These are phyloP conservation scores for Sphaeramia orbicularis DNA, from an alignment of 2,797 vertebrate genomes.

Conservation along the genomic window DNA sequence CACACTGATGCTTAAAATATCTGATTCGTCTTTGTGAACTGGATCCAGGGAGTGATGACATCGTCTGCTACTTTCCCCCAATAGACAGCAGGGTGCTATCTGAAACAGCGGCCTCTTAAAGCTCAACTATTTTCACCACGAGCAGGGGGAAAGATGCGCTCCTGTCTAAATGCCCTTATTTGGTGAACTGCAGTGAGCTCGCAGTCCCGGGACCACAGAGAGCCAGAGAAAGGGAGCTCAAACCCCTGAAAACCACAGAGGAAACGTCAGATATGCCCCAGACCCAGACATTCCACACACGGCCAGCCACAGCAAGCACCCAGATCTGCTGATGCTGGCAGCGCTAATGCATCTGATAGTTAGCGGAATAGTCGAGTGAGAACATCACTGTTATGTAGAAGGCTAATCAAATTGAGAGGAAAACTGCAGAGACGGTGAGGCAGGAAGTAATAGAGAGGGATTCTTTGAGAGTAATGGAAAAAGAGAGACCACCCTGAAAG, in stretches of 20 bases:
- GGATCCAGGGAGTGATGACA: constrained; percentile 33
- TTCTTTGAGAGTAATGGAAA: constrained; percentile 18
- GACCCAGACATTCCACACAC: constrained; percentile 82
- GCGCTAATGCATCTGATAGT: constrained; percentile 21
- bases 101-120: constrained; percentile 57
- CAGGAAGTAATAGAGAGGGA: not conserved
- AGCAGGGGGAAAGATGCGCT: constrained; percentile 79
- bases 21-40: constrained; percentile 18
- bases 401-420: constrained; percentile 3
- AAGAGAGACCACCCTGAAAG: constrained; percentile 55
- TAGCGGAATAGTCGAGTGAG: constrained; percentile 10
- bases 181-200: constrained; percentile 82
- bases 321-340: constrained; percentile 45
- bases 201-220: constrained; percentile 67
- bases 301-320: constrained; percentile 60
- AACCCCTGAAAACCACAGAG: constrained; percentile 80
- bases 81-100: constrained; percentile 56
- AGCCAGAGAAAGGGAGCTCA: constrained; percentile 68
- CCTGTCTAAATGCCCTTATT: constrained; percentile 86
- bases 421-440: constrained; percentile 6
- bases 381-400: not conserved
- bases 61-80: constrained; percentile 45
- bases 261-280: constrained; percentile 81
- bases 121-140: constrained; percentile 72
- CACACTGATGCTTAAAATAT: constrained; percentile 7